Base-by-base conservation (phyloP, 2,797 vertebrate species). In the Emydoidea blandingii region DNA sequence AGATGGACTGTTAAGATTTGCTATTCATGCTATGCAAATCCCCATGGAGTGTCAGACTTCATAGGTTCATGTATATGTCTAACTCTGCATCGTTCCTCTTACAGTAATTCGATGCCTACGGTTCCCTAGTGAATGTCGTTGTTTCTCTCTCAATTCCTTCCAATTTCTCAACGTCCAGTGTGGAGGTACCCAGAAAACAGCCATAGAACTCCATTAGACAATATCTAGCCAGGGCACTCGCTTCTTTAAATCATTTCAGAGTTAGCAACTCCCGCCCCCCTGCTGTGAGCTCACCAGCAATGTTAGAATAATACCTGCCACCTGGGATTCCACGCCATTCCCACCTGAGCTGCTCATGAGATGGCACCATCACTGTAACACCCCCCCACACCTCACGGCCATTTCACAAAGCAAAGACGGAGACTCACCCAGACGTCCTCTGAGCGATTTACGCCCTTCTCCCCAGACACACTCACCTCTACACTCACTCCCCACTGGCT, bases 211-310 rank as follows among this genome's bases (percentile, higher is more conserved):
- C 62, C 34, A n/a, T 19, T 37, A 19, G 62, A 37, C 83, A 72
- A 34, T 27, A 34, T 1, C 16, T 37, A n/a, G 18, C 18, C 34
- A 18, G 16, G 34, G 16, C 62, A n/a, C 29, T n/a, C 16, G 3
- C 31, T 34, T 34, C 59, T 65, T 65, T n/a, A 16, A n/a, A 65
- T 34, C 16, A 34, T 19, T 21, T 37, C 79, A 68, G 57, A 74
- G 7, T 72, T 59, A 52, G 41, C 72, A 79, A 0, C 0, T 49
- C 72, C 65, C 3, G 8, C 18, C 62, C 34, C 62, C 11, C 2
- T 10, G 29, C 72, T 82, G 81, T 19, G 92, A 88, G 82, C 56
- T 76, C 78, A 47, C 72, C 1, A 2, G 41, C 59, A 34, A n/a
- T 62, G 15, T 62, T 62, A 16, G 59, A 62, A 16, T 31, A 62